Evolutionary conservation across 2,888 invertebrate genomes (phyloP).

Genomic region (Macaria liturata): DNA sequence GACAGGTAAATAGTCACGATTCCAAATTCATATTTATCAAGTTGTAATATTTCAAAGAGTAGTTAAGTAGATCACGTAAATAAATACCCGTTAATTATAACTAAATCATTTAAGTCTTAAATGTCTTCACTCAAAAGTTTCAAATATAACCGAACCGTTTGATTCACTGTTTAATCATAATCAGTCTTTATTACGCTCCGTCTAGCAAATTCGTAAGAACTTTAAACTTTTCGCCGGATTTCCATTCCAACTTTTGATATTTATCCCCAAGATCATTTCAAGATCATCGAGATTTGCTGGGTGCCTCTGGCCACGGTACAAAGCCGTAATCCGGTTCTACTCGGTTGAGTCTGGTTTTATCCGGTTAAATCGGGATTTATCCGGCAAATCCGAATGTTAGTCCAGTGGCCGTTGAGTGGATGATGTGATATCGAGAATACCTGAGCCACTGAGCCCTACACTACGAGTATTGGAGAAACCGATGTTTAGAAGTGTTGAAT

Average conservation of each 20-base stretch:
- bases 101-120: no score
- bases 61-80: no score
- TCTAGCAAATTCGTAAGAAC: background rate
- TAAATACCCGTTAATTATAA: no score
- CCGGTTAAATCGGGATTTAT: slow-evolving; percentile 18
- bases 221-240: slow-evolving; percentile 1
- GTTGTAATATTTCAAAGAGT: no score
- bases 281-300: slow-evolving; percentile 5
- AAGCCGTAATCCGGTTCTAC: slow-evolving; percentile 10
- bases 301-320: slow-evolving; percentile 9
- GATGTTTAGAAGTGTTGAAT: no score
- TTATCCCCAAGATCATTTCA: slow-evolving; percentile 11
- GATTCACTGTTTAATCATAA: background rate
- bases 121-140: no score
- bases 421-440: slow-evolving; percentile 20
- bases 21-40: no score
- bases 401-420: slow-evolving; percentile 14
- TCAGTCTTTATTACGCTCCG: background rate
- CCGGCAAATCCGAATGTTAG: slow-evolving; percentile 23
- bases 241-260: slow-evolving; percentile 10
- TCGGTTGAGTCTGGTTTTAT: slow-evolving; percentile 1
- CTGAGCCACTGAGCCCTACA: background rate
- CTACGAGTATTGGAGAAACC: background rate
- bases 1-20: no score
- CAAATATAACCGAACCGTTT: no score